Conservation (phyloP, 64 coral and sea anemone species). For the Dendrophyllia cribrosa region DNA sequence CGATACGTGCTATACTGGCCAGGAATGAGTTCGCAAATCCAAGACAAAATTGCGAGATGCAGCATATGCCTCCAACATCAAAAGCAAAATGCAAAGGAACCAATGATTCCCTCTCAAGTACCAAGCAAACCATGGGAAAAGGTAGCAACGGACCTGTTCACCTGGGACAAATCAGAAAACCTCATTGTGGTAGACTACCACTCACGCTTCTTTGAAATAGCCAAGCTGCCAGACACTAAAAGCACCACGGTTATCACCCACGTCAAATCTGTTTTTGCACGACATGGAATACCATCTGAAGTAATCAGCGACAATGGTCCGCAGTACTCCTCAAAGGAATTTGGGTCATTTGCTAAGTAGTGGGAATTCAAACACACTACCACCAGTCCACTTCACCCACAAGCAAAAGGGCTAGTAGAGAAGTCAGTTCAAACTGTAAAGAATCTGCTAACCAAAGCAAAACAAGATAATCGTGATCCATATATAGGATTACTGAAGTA, state of each 20-base stretch:
- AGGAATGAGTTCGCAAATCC: conserved; percentile 49
- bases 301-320: not conserved
- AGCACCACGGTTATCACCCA: not conserved
- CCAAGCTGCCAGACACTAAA: conserved; percentile 23
- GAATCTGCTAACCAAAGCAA: not conserved
- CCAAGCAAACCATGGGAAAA: conserved; percentile 48
- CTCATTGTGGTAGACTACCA: conserved; percentile 39
- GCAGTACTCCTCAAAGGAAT: not conserved
- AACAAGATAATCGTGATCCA: not conserved
- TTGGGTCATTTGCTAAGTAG: not conserved
- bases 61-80: conserved; percentile 17
- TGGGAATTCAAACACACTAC: conserved; percentile 22
- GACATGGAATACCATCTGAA: conserved; percentile 21
- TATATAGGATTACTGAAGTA: not conserved
- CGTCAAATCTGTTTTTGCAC: conserved; percentile 23
- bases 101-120: conserved; percentile 15
- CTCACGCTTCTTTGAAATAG: conserved; percentile 32
- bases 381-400: not conserved
- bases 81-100: conserved; percentile 11
- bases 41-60: conserved; percentile 43
- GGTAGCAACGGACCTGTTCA: conserved; percentile 51
- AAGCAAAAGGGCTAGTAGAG: not conserved
- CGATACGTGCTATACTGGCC: conserved; percentile 48
- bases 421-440: not conserved
- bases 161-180: conserved; percentile 10